Evolutionary conservation across 2,113 vertebrate species (phyloP).

Genomic region (Prolemur simus): DNA sequence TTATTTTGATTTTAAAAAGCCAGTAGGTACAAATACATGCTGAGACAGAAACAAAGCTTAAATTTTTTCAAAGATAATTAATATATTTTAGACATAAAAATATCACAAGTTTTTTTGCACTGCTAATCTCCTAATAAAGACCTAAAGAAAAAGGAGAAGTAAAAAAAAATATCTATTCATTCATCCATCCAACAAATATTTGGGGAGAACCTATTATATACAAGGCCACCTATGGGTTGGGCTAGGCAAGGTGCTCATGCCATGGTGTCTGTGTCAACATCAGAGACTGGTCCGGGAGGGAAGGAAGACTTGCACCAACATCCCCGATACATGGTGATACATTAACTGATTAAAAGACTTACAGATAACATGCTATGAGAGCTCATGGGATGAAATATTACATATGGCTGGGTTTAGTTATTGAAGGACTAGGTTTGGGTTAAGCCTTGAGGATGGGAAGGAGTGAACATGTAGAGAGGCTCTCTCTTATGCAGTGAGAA

Average conservation of each 20-base stretch:
- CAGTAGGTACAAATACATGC: slow-evolving; percentile 27
- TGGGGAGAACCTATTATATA: background rate
- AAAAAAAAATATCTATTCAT: background rate
- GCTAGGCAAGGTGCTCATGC: no score
- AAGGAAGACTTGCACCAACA: no score
- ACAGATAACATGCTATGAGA: background rate
- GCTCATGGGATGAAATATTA: no score
- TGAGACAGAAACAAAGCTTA: slow-evolving; percentile 20
- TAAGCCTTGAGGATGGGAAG: background rate
- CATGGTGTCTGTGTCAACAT: background rate
- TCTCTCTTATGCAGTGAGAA: accelerated
- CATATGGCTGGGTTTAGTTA: background rate
- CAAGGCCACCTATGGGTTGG: accelerated
- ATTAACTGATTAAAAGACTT: background rate
- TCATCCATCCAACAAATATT: background rate
- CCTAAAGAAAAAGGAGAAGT: background rate
- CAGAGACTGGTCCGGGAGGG: accelerated
- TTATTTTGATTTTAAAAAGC: slow-evolving; percentile 71
- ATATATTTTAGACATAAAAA: slow-evolving; percentile 38
- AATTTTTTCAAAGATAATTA: slow-evolving; percentile 1
- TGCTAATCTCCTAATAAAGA: slow-evolving; percentile 7
- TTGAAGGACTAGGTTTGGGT: background rate
- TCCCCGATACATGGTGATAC: no score
- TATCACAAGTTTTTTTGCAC: background rate
- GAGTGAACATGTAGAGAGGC: background rate